Percentiles rank a stretch among this genome's conserved stretches.
Evolutionary conservation across 2,797 vertebrate genomes (phyloP).

Genomic region (Helarctos malayanus): DNA sequence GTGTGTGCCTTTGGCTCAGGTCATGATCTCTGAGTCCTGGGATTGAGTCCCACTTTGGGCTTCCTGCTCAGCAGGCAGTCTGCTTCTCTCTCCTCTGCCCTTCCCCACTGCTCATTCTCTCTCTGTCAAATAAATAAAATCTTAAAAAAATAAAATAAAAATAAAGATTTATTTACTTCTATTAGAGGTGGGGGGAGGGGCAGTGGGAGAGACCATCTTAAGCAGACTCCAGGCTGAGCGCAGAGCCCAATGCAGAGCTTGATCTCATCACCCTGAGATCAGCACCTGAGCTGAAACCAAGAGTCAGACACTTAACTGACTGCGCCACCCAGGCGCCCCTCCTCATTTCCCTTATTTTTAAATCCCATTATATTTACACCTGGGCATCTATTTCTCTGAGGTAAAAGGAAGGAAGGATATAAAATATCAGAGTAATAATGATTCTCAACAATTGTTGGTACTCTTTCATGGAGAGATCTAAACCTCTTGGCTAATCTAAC

Average conservation of each 20-base stretch:
- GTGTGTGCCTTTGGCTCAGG: neutral
- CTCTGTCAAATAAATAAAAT: too few species aligned
- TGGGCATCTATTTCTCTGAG: constrained; percentile 60
- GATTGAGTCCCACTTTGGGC: accelerated
- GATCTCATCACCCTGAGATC: neutral
- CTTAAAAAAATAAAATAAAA: too few species aligned
- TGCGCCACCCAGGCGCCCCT: neutral
- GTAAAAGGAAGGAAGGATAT: constrained; percentile 58
- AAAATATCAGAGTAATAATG: constrained; percentile 68
- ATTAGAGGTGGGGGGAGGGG: neutral
- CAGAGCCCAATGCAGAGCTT: accelerated
- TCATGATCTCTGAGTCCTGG: too few species aligned
- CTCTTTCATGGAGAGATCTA: constrained; percentile 56
- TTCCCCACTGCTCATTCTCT: too few species aligned
- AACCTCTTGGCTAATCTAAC: constrained; percentile 50
- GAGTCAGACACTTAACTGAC: neutral
- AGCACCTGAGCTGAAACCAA: neutral
- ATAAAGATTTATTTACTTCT: neutral
- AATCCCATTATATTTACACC: constrained; percentile 71
- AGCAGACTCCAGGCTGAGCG: neutral
- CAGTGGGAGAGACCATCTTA: neutral
- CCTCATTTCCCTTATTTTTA: constrained; percentile 53
- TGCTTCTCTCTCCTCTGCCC: too few species aligned
- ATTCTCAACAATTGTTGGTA: constrained; percentile 19
- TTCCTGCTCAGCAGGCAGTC: too few species aligned